Evolutionary conservation across 2,888 invertebrate genomes (phyloP), one percentile per base, ranked within the genome.

Genomic region (Acronicta leporina): DNA sequence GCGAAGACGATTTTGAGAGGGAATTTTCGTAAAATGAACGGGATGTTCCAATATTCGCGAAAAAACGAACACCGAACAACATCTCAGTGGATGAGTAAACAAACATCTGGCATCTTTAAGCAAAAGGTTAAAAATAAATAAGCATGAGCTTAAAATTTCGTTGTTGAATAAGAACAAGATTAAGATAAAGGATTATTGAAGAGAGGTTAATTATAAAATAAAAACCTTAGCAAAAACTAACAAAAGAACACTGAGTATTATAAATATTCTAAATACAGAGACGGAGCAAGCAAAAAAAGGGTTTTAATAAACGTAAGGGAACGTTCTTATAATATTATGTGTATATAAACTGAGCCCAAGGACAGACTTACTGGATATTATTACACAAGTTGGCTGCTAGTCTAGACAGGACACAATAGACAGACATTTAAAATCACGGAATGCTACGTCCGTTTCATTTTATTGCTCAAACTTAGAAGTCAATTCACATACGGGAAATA

Each of bases 341-440:
- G 61, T 58, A 58, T 63, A 59, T 71, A 56, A 41, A 69, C 60
- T 52, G 51, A 70, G 61, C 57, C 66, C 71, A 68, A 75, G 71
- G 75, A 64, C 58, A 53, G 73, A 63, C 57, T 54, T 14, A 46
- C 55, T 68, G 58, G 53, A 61, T 74, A 68, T 72, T 73, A 80
- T 79, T 77, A 79, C 69, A 67, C 66, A 69, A 74, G 73, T 63
- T 70, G 56, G 61, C 69, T 68, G 68, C 65, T 64, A 52, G 76
- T 75, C 70, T 76, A 77, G 77, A 77, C 77, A 63, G 66, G 73
- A 69, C 70, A 74, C 74, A 75, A 76, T 75, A 64, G 54, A 50
- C 56, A 73, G 72, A 73, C 73, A 65, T 75, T 79, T 67, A 63
- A 76, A 80, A 77, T 70, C 58, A 63, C 56, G 50, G 14, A 60